Conservation (phyloP, 2,888 invertebrate genomes). For the Nomada flava region DNA sequence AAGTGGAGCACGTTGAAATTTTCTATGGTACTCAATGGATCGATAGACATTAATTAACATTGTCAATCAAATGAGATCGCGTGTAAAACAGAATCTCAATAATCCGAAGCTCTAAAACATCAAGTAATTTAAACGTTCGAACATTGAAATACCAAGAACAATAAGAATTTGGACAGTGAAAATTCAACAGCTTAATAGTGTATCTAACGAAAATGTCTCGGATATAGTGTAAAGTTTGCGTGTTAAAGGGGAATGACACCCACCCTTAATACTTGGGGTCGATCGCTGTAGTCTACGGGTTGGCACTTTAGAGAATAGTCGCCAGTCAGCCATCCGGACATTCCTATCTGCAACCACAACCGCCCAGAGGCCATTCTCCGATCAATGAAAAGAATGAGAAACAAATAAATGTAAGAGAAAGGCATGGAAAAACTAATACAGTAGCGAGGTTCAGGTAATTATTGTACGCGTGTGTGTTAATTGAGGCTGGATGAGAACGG, state of each 20-base stretch:
- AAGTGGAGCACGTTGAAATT: not conserved
- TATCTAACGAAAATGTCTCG: slow-evolving; percentile 13
- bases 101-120: not conserved
- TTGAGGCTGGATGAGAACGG: not conserved
- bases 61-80: not conserved
- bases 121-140: no score
- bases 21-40: not conserved
- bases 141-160: no score
- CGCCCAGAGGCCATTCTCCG: slow-evolving; percentile 80
- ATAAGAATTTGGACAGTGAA: not conserved
- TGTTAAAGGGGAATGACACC: slow-evolving; percentile 83
- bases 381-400: slow-evolving; percentile 70
- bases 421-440: not conserved
- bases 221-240: slow-evolving; percentile 32
- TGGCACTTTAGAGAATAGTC: slow-evolving; percentile 98
- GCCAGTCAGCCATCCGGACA: slow-evolving; percentile 97
- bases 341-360: slow-evolving; percentile 91
- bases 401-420: slow-evolving; percentile 30
- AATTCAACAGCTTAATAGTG: not conserved
- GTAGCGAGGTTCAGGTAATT: not conserved
- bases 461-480: not conserved
- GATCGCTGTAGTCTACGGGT: slow-evolving; percentile 97
- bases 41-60: not conserved
- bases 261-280: slow-evolving; percentile 96
- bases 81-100: not conserved